phyloP scores from a whole-genome alignment of 2,113 vertebrate species.

The Nothobranchius kuhntae region DNA sequence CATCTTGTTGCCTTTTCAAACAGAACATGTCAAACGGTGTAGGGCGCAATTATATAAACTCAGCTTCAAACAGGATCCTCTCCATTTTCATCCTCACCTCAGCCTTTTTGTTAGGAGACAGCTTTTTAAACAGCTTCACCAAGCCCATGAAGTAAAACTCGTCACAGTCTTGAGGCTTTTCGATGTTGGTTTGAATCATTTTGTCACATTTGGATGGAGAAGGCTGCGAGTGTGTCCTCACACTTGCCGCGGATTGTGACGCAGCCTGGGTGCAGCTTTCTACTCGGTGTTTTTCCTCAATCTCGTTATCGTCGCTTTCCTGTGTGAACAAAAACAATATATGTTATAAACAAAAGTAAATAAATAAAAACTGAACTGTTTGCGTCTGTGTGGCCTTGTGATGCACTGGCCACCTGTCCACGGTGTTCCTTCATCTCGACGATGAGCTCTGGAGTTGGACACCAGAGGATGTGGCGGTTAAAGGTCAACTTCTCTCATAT shows the following conservation, averaged over 20 bases:
- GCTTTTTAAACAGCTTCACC: slow-evolving; percentile 32
- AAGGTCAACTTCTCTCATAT: too few species aligned
- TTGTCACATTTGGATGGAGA: not conserved
- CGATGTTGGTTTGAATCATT: slow-evolving; percentile 21
- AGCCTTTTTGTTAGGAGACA: slow-evolving; percentile 31
- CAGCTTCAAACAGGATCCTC: slow-evolving; percentile 40
- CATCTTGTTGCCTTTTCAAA: not conserved
- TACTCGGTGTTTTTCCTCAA: not conserved
- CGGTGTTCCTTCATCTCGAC: too few species aligned
- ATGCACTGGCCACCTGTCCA: too few species aligned
- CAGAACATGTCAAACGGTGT: not conserved
- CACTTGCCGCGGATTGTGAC: not conserved
- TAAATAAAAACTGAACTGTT: too few species aligned
- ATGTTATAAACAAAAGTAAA: too few species aligned
- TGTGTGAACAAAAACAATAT: not conserved
- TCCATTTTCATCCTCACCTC: slow-evolving; percentile 44
- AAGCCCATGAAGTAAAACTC: slow-evolving; percentile 53
- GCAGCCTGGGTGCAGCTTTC: not conserved
- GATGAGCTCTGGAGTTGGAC: too few species aligned
- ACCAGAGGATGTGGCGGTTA: too few species aligned
- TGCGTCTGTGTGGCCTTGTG: too few species aligned
- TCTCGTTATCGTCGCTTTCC: not conserved
- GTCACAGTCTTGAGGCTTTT: slow-evolving; percentile 42
- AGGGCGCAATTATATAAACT: slow-evolving; percentile 17
- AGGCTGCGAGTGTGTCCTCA: too few species aligned